These are phyloP conservation scores for Caenorhabditis macrosperma DNA, from an alignment of 2,888 invertebrate species.

Conservation along the genomic window DNA sequence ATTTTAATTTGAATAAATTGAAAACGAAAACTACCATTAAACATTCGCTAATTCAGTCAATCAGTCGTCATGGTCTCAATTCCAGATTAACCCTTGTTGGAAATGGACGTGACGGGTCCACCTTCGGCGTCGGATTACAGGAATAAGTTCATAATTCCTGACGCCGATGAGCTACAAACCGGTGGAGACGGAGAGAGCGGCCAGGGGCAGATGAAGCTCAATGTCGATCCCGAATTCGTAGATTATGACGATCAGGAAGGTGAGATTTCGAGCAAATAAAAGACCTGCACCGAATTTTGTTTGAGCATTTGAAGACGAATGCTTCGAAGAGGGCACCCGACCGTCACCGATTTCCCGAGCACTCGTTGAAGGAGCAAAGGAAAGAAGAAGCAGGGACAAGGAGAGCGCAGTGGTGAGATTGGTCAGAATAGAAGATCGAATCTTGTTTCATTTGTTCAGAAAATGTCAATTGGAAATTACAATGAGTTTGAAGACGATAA, in stretches of 20 bases:
- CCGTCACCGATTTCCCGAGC: constrained; percentile 13
- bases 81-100: not conserved
- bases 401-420: constrained; percentile 17
- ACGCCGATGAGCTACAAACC: not conserved
- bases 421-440: not conserved
- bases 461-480: constrained; percentile 68
- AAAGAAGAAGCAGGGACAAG: constrained; percentile 25
- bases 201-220: not conserved
- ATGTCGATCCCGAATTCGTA: constrained; percentile 50
- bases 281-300: not conserved
- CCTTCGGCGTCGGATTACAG: not conserved
- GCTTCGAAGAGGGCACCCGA: constrained; percentile 6
- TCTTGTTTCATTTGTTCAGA: constrained; percentile 44
- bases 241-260: not conserved
- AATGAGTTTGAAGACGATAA: constrained; percentile 64
- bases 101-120: constrained; percentile 15
- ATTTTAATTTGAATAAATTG: no score
- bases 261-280: not conserved
- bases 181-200: not conserved
- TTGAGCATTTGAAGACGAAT: constrained; percentile 6
- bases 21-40: no score
- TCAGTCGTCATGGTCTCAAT: no score
- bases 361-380: constrained; percentile 13
- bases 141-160: constrained; percentile 34
- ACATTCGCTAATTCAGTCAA: no score